These are phyloP conservation scores for Zosterops japonicus DNA, from an alignment of 2,113 vertebrate species.

Conservation along the genomic window DNA sequence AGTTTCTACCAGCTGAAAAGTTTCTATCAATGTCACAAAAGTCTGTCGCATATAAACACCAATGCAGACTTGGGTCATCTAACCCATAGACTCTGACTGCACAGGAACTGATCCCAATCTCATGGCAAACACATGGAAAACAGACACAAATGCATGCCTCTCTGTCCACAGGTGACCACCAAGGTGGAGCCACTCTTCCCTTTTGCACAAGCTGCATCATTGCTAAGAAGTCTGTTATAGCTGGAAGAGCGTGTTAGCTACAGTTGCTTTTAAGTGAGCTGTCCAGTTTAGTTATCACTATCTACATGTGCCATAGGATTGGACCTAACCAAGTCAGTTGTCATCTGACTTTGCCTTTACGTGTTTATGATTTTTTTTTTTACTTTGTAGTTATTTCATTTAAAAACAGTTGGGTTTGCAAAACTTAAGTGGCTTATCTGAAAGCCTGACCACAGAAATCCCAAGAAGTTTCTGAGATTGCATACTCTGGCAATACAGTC, in stretches of 20 bases:
- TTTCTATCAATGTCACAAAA: background rate
- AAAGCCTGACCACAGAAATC: background rate
- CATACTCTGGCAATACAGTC: background rate
- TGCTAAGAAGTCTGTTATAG: background rate
- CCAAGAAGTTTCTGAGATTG: background rate
- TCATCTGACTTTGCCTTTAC: background rate
- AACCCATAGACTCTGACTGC: background rate
- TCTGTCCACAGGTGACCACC: background rate
- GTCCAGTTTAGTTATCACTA: background rate
- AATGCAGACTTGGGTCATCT: background rate
- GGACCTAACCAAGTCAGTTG: background rate
- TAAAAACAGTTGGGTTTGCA: background rate
- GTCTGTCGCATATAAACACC: fast-evolving
- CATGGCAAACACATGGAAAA: background rate
- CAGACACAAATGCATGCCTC: background rate
- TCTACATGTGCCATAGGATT: background rate
- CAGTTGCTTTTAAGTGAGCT: background rate
- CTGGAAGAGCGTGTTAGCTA: background rate
- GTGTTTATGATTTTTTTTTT: background rate
- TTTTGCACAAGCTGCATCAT: background rate
- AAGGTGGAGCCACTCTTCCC: background rate
- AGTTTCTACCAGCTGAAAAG: background rate
- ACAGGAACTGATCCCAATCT: background rate
- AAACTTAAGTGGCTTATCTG: background rate
- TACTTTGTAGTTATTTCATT: background rate